Conservation (phyloP, 2,797 vertebrate genomes). For the Argyrosomus regius region DNA sequence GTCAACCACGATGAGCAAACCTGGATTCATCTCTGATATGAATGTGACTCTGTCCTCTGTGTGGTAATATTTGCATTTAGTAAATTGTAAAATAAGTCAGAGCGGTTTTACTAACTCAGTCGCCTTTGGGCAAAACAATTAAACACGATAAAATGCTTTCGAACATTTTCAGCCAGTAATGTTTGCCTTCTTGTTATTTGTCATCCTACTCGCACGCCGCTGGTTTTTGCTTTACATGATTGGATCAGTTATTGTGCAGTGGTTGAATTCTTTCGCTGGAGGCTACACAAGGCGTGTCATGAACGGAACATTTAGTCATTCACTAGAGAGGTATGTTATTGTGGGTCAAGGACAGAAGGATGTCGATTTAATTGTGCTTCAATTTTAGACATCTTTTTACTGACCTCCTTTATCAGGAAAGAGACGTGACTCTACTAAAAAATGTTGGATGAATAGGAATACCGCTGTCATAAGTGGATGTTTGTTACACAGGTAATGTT, state of each 20-base stretch:
- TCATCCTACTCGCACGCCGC: background rate
- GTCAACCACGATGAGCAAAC: background rate
- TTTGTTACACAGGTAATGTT: background rate
- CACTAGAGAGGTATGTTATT: background rate
- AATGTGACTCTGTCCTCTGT: background rate
- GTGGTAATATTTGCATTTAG: background rate
- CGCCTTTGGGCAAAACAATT: background rate
- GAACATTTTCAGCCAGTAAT: background rate
- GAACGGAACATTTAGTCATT: background rate
- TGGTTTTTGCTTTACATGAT: background rate
- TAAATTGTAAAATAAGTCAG: background rate
- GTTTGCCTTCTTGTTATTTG: background rate
- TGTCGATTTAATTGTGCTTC: background rate
- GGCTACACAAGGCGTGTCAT: background rate
- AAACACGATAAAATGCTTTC: background rate
- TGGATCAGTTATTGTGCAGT: background rate
- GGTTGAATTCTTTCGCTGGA: background rate
- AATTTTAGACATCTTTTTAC: conserved; percentile 1
- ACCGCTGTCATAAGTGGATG: background rate
- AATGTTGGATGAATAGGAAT: background rate
- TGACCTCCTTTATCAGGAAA: background rate
- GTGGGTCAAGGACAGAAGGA: background rate
- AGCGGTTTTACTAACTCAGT: background rate
- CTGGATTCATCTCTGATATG: background rate
- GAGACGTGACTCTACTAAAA: background rate